These are phyloP conservation scores for Aplysia californica DNA, from an alignment of 1,140 invertebrate species.

Conservation along the genomic window DNA sequence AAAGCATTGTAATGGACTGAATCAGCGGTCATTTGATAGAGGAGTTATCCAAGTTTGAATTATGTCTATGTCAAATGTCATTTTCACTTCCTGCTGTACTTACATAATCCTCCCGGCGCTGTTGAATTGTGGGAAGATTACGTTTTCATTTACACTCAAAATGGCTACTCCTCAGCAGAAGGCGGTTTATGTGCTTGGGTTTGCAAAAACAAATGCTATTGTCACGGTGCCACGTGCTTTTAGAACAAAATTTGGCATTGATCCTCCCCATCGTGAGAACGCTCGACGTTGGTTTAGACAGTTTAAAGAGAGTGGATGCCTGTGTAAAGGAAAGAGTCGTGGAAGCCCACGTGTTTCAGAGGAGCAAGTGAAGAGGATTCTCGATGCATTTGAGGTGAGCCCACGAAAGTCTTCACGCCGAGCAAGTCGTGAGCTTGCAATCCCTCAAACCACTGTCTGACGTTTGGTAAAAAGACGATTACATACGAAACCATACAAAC, in stretches of 20 bases:
- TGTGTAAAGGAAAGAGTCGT: slow-evolving; percentile 9
- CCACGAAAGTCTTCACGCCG: not conserved
- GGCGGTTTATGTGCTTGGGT: slow-evolving; percentile 33
- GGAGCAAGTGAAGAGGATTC: slow-evolving; percentile 4
- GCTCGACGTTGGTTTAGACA: not conserved
- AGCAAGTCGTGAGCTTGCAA: slow-evolving; percentile 2
- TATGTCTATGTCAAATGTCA: no score
- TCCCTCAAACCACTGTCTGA: not conserved
- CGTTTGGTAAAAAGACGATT: not conserved
- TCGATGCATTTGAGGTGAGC: not conserved
- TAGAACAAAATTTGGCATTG: no score
- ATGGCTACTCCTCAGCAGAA: no score
- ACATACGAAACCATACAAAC: not conserved
- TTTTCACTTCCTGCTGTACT: no score
- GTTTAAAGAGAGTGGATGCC: slow-evolving; percentile 9
- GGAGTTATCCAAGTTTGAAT: no score
- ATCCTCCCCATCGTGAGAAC: no score
- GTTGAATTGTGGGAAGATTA: no score
- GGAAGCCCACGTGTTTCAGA: not conserved
- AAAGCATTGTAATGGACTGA: no score
- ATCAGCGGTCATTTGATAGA: no score
- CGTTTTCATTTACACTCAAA: no score
- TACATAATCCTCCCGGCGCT: no score
- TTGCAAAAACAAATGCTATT: not conserved
- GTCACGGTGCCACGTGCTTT: no score